phyloP scores from a whole-genome alignment of 2,797 vertebrate species.

The Xerus rutilus region DNA sequence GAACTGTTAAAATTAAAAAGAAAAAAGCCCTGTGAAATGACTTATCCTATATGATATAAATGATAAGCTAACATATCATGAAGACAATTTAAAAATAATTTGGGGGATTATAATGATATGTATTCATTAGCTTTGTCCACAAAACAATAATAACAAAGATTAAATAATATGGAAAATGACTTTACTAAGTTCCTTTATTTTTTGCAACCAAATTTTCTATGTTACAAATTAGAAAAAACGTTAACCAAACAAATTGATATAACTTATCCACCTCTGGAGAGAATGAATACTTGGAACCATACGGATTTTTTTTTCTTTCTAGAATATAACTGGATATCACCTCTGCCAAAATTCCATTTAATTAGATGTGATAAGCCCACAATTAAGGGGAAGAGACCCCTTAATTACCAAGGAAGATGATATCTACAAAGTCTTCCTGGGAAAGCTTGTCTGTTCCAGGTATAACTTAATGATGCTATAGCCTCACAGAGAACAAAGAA shows the following conservation, averaged over 20 bases:
- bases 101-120: not conserved
- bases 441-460: not conserved
- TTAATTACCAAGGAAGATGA: not conserved
- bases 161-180: not conserved
- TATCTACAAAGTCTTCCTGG: not conserved
- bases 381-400: not conserved
- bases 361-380: not conserved
- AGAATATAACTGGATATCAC: not conserved
- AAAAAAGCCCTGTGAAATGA: not conserved
- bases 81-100: conserved; percentile 5
- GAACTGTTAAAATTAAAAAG: not conserved
- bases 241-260: not conserved
- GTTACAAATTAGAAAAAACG: not conserved
- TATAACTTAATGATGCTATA: not conserved
- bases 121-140: not conserved
- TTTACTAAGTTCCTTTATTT: not conserved
- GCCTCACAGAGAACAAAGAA: not conserved
- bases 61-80: not conserved
- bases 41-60: not conserved
- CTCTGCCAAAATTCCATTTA: not conserved
- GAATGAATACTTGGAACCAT: not conserved
- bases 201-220: conserved; percentile 2
- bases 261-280: not conserved
- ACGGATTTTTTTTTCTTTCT: not conserved
- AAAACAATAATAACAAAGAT: conserved; percentile 8